phyloP scores from a whole-genome alignment of 2,113 vertebrate genomes.

The Lophura nycthemera region DNA sequence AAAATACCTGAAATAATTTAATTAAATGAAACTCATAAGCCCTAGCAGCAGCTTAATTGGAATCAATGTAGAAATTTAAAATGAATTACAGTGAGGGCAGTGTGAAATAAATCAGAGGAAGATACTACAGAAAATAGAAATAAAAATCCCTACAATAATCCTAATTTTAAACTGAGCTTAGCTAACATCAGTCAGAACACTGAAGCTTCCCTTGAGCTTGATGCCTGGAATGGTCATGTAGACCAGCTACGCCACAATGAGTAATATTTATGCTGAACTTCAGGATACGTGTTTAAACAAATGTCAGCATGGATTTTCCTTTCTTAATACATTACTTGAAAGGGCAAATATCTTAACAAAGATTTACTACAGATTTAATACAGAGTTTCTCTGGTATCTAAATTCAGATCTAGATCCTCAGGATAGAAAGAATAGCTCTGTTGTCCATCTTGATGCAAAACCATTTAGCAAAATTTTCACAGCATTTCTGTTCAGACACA shows the following conservation, averaged over 20 bases:
- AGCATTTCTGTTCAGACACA: neutral
- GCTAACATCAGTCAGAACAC: neutral
- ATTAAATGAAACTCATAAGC: constrained; percentile 22
- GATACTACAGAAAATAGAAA: neutral
- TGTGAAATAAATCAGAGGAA: constrained; percentile 30
- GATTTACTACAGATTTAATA: neutral
- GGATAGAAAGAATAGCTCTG: neutral
- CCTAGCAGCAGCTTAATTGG: constrained; percentile 44
- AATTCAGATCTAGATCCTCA: neutral
- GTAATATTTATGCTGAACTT: neutral
- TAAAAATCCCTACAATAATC: neutral
- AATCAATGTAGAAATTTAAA: constrained; percentile 21
- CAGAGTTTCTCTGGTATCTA: neutral
- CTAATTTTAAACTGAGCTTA: neutral
- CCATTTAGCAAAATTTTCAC: neutral
- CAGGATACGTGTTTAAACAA: neutral
- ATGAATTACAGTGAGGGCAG: neutral
- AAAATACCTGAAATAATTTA: constrained; percentile 46
- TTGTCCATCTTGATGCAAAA: neutral
- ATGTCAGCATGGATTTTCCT: neutral
- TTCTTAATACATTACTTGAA: neutral
- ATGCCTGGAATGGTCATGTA: neutral
- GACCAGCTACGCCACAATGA: neutral
- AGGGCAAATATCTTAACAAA: neutral
- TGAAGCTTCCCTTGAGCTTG: neutral